Evolutionary conservation across 1,140 invertebrate genomes (phyloP), one percentile per base, ranked within the genome.

Genomic region (Drosophila mayri): DNA sequence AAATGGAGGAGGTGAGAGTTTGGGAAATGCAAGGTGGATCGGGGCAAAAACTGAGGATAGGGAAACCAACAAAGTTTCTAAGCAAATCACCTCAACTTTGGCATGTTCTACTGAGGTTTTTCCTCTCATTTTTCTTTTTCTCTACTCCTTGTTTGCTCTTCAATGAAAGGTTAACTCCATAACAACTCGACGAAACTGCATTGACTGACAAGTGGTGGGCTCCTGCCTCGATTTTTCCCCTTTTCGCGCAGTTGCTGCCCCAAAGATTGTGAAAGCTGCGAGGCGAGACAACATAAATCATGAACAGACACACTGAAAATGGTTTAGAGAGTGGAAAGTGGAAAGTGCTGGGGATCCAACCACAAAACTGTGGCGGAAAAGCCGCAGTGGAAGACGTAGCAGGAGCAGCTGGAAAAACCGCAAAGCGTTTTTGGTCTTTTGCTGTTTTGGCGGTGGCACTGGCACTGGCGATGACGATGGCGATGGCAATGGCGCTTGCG

Each of bases 201-300:
- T 52, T 79, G 80, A 87, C 71, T 88, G 80, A 88, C 83, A 87
- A 88, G 84, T 87, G 63, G 80, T 84, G 78, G 52, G 35, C 11
- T 88, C 79, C 77, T 77, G 49, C 59, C 63, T 37, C 32, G 73
- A 76, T 72, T 55, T 66, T 66, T 77, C 68, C 60, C 22, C 38
- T 62, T 71, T 72, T 75, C 54, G 72, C 73, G 63, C 52, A 46
- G 46, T 54, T 38, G 46, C 71, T 55, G 55, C 67, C 7, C 46
- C 22, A 32, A 49, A 55, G 67, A 57, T 61, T 50, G 70, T 22
- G 41, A 28, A 67, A 76, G 50, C 55, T 65, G 38, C 52, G 41
- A 65, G 79, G 57, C 65, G 74, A 71, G 72, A 88, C 80, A 88
- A 87, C 80, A 87, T 87, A 88, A 87, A 87, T 87, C 83, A 87